Evolutionary conservation across 2,797 vertebrate species (phyloP).

Genomic region (Pangasius macronema): DNA sequence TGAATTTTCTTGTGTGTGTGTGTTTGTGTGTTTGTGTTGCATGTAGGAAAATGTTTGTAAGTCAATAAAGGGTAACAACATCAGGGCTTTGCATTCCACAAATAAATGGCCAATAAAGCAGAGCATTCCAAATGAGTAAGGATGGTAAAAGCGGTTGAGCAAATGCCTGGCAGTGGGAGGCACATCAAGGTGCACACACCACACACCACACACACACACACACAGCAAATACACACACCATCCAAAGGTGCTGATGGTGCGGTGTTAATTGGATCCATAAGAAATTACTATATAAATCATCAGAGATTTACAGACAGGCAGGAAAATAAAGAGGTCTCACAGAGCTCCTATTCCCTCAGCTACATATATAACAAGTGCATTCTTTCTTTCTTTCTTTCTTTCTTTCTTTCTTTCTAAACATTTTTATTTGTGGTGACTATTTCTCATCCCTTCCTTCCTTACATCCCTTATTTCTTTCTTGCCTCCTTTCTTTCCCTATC

Average conservation of each 20-base stretch:
- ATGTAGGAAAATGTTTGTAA: background rate
- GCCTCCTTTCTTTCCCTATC: background rate
- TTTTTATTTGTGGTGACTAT: background rate
- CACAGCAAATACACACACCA: background rate
- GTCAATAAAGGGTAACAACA: slow-evolving; percentile 15
- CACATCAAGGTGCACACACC: background rate
- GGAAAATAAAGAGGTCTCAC: background rate
- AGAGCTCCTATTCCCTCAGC: background rate
- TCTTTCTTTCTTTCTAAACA: background rate
- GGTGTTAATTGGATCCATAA: background rate
- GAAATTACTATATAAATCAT: background rate
- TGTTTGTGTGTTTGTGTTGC: background rate
- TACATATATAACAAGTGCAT: too few species aligned
- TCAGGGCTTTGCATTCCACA: background rate
- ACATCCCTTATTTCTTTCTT: background rate
- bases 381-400: background rate
- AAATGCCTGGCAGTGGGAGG: slow-evolving; percentile 10
- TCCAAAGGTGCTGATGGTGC: background rate
- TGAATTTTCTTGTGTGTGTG: background rate
- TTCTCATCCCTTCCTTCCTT: background rate
- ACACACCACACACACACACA: slow-evolving; percentile 18
- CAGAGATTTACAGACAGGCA: background rate
- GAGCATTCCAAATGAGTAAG: background rate
- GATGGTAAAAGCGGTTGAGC: background rate
- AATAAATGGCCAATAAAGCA: slow-evolving; percentile 20